These are phyloP conservation scores for Scortum barcoo DNA, from an alignment of 2,113 vertebrate genomes.

Conservation along the genomic window DNA sequence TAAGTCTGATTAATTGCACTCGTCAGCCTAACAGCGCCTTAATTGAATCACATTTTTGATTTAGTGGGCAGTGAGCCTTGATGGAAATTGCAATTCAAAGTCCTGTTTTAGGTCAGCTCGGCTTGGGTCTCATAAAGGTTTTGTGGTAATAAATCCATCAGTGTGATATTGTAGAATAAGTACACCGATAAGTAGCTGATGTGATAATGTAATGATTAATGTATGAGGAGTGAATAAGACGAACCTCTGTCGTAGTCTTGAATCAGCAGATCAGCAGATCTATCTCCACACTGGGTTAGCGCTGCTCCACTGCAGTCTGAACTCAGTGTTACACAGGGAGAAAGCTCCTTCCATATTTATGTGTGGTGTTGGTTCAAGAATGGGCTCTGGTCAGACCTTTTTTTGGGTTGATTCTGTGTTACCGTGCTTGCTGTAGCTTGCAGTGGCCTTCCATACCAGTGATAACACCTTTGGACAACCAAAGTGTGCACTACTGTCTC, in stretches of 20 bases:
- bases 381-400: not conserved
- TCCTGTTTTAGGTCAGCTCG: slow-evolving; percentile 10
- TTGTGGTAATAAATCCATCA: not conserved
- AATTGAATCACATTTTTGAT: slow-evolving; percentile 49
- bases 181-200: not conserved
- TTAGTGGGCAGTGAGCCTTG: slow-evolving; percentile 25
- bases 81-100: slow-evolving; percentile 25
- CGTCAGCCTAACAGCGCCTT: slow-evolving; percentile 10
- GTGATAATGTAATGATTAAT: not conserved
- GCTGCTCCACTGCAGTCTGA: not conserved
- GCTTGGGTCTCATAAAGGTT: slow-evolving; percentile 1
- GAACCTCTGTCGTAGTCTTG: not conserved
- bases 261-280: slow-evolving; percentile 16
- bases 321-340: not conserved
- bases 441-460: not conserved
- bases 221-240: not conserved
- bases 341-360: slow-evolving; percentile 5
- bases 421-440: not conserved
- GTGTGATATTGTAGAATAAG: not conserved
- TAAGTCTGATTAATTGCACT: slow-evolving; percentile 59
- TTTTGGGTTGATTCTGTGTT: not conserved
- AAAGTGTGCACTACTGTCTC: not conserved
- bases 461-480: not conserved
- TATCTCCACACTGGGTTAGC: not conserved
- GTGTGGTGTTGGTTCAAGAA: not conserved